Base-by-base conservation (phyloP, 2,113 vertebrate species). In the Tychaedon coryphoeus region DNA sequence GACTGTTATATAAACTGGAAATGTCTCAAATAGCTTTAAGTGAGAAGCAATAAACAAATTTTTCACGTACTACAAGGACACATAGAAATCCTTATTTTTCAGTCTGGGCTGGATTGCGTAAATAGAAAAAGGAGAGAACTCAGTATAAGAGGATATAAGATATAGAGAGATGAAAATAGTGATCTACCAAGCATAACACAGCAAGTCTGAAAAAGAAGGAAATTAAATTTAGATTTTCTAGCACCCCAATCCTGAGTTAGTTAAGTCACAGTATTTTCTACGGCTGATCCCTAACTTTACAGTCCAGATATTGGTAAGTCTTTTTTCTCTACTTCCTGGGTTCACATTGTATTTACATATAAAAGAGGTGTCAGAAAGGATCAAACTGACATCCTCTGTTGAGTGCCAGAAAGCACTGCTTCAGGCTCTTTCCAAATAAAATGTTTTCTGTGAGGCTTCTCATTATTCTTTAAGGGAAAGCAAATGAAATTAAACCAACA, bases 381-480 rank as follows among this genome's bases (percentile, higher is more conserved):
- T 53, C 40, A 88, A 93, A 93, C 12, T 58, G 54, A 78, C 45
- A 82, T 56, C 26, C 24, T 73, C 14, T 70, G 5, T 5, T 82
- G 18, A 72, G 24, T n/a, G n/a, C 61, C 88, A 92, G 54, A 92
- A 82, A 66, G 20, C 18, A 69, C 51, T 73, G 54, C 71, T 93
- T 83, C 78, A 86, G 67, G 82, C 42, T 88, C 28, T 91, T 95
- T 92, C 76, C 83, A 75, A 77, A 86, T 51, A 66, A 76, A 88
- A 80, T 45, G 36, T 67, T 89, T 94, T 84, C 69, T 81, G 13
- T 65, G 36, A 87, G 19, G 28, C 23, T 72, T 93, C 65, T 16
- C 28, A 2, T 71, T 91, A 81, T 81, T 95, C 28, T 78, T 92
- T 78, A 92, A 78, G 65, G 28, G 48, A 89, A 94, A 77, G 22